Conservation (phyloP, 2,888 invertebrate species). For the Lycia hirtaria region DNA sequence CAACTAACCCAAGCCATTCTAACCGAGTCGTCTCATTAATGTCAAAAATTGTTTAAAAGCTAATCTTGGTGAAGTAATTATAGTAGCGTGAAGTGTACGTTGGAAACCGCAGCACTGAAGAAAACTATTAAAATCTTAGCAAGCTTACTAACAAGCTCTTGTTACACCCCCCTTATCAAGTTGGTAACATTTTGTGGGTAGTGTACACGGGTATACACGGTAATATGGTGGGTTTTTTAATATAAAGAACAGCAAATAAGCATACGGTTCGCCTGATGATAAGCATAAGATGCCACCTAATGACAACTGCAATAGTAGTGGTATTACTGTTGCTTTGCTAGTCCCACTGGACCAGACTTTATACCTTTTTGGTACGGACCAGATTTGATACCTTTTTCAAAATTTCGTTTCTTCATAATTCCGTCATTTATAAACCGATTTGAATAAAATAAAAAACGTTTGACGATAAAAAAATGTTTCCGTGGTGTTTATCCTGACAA, state of each 20-base stretch:
- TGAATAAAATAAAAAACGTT: too few species aligned
- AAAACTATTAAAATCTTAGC: conserved; percentile 37
- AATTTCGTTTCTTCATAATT: too few species aligned
- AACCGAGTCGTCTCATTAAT: not conserved
- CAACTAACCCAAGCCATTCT: not conserved
- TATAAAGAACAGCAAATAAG: not conserved
- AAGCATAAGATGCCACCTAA: too few species aligned
- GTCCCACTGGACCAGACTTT: too few species aligned
- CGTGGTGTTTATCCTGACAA: too few species aligned
- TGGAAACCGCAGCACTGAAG: conserved; percentile 19
- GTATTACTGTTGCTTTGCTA: too few species aligned
- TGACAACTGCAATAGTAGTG: too few species aligned
- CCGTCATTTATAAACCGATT: too few species aligned
- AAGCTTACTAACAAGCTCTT: conserved; percentile 29
- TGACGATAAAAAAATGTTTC: too few species aligned
- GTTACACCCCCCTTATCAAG: conserved; percentile 37
- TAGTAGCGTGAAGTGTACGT: conserved; percentile 13
- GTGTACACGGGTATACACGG: not conserved
- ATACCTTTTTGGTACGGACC: too few species aligned
- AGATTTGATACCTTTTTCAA: too few species aligned
- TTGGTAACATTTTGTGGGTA: conserved; percentile 32
- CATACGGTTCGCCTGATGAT: not conserved
- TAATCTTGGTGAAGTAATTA: conserved; percentile 19
- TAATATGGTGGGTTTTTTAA: not conserved
- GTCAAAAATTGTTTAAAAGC: conserved; percentile 8